phyloP scores from a whole-genome alignment of 1,140 invertebrate species.

The Teleopsis dalmanni region DNA sequence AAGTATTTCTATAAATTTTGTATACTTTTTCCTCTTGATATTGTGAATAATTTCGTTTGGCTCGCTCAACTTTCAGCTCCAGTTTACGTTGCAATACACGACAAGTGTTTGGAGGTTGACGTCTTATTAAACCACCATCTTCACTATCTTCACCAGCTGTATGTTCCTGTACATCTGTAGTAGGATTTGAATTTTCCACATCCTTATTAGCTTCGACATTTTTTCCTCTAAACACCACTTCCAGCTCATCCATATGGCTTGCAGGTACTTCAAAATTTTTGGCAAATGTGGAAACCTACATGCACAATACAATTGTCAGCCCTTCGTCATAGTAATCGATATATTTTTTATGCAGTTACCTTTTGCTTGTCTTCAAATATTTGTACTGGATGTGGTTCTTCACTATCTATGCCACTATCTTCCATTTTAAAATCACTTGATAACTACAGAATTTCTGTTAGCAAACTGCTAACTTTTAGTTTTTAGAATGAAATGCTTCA shows the following conservation, averaged over 20 bases:
- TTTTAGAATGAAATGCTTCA: too few species aligned
- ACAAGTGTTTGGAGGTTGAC: conserved; percentile 40
- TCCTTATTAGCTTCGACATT: not conserved
- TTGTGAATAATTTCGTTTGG: conserved; percentile 39
- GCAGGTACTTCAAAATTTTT: not conserved
- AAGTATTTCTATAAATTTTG: not conserved
- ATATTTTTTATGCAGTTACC: not conserved
- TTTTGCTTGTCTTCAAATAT: not conserved
- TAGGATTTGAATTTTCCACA: not conserved
- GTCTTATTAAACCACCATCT: conserved; percentile 14
- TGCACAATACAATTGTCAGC: not conserved
- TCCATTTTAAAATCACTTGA: conserved; percentile 22
- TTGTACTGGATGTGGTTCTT: conserved; percentile 21
- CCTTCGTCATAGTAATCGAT: not conserved
- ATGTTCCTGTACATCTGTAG: not conserved
- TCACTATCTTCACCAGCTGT: conserved; percentile 15
- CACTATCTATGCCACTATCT: conserved; percentile 41
- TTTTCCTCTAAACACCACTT: conserved; percentile 10
- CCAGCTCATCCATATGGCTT: conserved; percentile 14
- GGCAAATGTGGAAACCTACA: not conserved
- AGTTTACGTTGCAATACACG: conserved; percentile 41
- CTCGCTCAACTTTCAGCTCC: conserved; percentile 42
- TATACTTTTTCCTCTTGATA: conserved; percentile 37
- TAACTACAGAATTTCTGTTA: not conserved
- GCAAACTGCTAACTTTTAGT: not conserved